Conservation (phyloP, 2,797 vertebrate species). For the Rachycentron canadum region DNA sequence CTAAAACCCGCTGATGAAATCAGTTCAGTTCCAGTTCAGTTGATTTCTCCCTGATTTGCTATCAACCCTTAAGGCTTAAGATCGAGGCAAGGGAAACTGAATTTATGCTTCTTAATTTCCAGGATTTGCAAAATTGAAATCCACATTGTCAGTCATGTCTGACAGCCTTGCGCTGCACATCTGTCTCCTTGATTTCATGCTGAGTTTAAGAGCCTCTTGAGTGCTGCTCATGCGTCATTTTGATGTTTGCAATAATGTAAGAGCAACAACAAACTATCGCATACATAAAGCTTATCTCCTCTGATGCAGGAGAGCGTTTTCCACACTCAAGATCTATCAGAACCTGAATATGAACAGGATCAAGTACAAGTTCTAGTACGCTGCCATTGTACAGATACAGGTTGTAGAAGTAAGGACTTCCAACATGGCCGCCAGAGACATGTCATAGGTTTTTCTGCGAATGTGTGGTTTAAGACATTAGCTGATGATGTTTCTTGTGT, state of each 20-base stretch:
- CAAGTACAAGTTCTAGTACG: neutral
- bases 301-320: neutral
- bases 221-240: neutral
- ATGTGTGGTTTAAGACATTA: neutral
- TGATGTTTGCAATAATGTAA: neutral
- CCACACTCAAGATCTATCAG: neutral
- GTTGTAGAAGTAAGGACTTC: neutral
- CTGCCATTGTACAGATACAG: neutral
- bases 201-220: neutral
- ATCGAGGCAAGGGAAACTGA: neutral
- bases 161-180: neutral
- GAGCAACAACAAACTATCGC: neutral
- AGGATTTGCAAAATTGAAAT: neutral
- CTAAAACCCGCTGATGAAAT: neutral
- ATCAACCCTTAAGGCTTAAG: neutral
- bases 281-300: neutral
- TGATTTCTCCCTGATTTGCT: too few relatives aligned
- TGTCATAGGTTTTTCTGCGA: neutral
- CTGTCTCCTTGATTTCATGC: neutral
- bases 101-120: neutral
- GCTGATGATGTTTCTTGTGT: neutral
- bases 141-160: neutral
- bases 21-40: neutral
- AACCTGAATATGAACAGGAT: neutral
- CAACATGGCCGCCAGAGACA: conserved; percentile 10